Base-by-base conservation (phyloP, 2,113 vertebrate species). In the Himantopus leucocephalus region DNA sequence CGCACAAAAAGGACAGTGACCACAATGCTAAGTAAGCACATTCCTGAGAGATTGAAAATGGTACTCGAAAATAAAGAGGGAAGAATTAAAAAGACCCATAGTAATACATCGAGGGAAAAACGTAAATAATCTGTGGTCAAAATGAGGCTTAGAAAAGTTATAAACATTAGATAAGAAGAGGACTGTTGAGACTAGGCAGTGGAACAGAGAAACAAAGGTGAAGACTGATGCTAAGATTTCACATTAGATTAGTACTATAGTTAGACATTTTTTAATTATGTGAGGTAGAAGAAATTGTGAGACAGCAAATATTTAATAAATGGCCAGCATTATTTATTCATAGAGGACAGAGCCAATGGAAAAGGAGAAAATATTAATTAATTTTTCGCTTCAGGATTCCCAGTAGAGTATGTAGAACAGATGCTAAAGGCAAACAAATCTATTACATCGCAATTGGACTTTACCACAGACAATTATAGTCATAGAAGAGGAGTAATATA, bases 281-380 rank as follows among this genome's bases (percentile, higher is more conserved):
- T 86, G 62, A 89, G 52, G 13, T 71, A 64, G 30, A 78, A 84
- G 60, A 89, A 81, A 84, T 68, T 2, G 2, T 45, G 52, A 94
- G 83, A 78, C 64, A 93, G 91, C 60, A 92, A 89, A 74, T 92
- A 90, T 88, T 95, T 94, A 85, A 84, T 93, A 94, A 86, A 64
- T 81, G 37, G 5, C 11, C 41, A 77, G 1, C 9, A 77, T 95
- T 88, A 95, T 91, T 90, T 96, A 86, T 93, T 91, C 43, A 83
- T 45, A 86, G 52, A 78, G 19, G 48, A 88, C 19, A 88, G 48
- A 94, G 32, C 47, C 80, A 95, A 87, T 68, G 62, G 76, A 64
- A 86, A 73, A 91, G 16, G 23, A 90, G 64, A 84, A 94, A 91
- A 89, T 75, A 80, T 67, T 90, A 93, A 89, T 92, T 94, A 93